These are phyloP conservation scores for Drosophila sordidula DNA, from an alignment of 2,888 invertebrate genomes.

Conservation along the genomic window DNA sequence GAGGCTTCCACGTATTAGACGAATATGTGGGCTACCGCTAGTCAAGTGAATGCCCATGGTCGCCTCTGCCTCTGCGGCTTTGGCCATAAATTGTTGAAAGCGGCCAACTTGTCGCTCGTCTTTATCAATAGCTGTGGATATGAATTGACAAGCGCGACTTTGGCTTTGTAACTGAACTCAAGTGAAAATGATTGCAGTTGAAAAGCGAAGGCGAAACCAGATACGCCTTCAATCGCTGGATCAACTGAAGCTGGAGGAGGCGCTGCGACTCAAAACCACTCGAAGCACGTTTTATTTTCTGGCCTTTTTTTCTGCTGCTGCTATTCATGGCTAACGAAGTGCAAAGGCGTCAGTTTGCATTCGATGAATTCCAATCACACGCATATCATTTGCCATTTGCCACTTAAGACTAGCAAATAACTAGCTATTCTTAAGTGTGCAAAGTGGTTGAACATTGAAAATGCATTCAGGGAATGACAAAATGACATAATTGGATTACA, in stretches of 20 bases:
- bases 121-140: slow-evolving; percentile 59
- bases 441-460: background rate
- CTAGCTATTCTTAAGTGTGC: slow-evolving; percentile 22
- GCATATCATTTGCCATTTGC: slow-evolving; percentile 69
- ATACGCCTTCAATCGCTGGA: slow-evolving; percentile 74
- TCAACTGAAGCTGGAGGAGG: slow-evolving; percentile 38
- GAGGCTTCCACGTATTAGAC: slow-evolving; percentile 23
- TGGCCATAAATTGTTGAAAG: slow-evolving; percentile 43
- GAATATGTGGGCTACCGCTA: slow-evolving; percentile 47
- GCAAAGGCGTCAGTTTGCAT: slow-evolving; percentile 78
- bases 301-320: slow-evolving; percentile 2
- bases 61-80: slow-evolving; percentile 22
- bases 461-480: background rate
- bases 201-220: slow-evolving; percentile 78
- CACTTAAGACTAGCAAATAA: slow-evolving; percentile 39
- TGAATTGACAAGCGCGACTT: slow-evolving; percentile 70
- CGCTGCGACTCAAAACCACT: slow-evolving; percentile 37
- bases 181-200: slow-evolving; percentile 73
- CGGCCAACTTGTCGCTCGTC: slow-evolving; percentile 58
- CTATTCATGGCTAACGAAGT: slow-evolving; percentile 57
- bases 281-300: slow-evolving; percentile 45
- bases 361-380: slow-evolving; percentile 75
- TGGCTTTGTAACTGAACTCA: slow-evolving; percentile 66
- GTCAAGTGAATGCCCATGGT: slow-evolving; percentile 63
- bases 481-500: slow-evolving; percentile 20